Percentiles rank a stretch among this genome's conserved stretches.
Evolutionary conservation across 2,797 vertebrate species (phyloP).

Genomic region (Hypotaenidia philippensis): DNA sequence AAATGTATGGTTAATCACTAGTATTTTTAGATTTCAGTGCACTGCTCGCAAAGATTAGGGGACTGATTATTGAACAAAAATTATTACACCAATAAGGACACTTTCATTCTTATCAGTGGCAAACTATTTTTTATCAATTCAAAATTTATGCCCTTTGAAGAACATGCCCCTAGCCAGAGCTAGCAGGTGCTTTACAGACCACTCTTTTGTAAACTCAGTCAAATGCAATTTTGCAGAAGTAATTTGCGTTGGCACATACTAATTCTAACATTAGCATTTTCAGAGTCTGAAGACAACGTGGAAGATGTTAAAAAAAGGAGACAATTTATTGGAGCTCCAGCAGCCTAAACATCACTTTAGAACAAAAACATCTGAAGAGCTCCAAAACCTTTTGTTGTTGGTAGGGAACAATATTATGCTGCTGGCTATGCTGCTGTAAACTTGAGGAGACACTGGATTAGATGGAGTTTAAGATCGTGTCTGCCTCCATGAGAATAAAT

Average conservation of each 20-base stretch:
- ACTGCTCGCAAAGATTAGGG: neutral
- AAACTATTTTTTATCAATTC: neutral
- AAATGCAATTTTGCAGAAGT: neutral
- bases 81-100: neutral
- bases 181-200: neutral
- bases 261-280: neutral
- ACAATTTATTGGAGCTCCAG: neutral
- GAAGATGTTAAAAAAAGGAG: neutral
- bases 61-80: neutral
- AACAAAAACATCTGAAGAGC: neutral
- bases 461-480: neutral
- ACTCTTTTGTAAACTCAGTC: neutral
- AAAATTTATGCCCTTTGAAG: neutral
- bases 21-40: neutral
- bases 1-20: neutral
- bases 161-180: fast-evolving
- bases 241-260: neutral
- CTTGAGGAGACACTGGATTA: neutral
- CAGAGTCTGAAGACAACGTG: neutral
- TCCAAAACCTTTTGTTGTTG: neutral
- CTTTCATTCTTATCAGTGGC: neutral
- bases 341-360: neutral
- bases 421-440: neutral
- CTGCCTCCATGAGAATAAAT: neutral
- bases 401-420: neutral